Percentiles rank a stretch among this genome's conserved stretches.
Conservation (phyloP, 92 coral and sea anemone genomes). For the Phenganax stokvisi region DNA sequence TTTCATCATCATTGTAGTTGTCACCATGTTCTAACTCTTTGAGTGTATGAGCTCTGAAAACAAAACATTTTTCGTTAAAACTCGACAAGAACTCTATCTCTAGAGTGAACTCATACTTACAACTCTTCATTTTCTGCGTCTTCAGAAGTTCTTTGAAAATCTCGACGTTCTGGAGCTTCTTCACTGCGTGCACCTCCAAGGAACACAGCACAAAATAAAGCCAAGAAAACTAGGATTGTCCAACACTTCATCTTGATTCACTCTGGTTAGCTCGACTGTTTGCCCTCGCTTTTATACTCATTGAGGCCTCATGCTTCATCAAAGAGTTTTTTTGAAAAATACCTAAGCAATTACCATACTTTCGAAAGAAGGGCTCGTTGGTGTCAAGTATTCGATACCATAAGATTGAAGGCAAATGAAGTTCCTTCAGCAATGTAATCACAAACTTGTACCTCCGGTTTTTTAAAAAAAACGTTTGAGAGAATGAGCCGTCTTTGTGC, state of each 20-base stretch:
- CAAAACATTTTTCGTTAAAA: background rate
- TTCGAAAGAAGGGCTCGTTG: too few relatives aligned
- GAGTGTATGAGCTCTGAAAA: slow-evolving; percentile 2
- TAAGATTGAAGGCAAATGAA: too few relatives aligned
- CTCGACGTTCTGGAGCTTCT: background rate
- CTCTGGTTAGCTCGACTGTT: background rate
- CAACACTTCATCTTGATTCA: slow-evolving; percentile 3
- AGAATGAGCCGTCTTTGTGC: too few relatives aligned
- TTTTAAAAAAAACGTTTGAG: too few relatives aligned
- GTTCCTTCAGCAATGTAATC: too few relatives aligned
- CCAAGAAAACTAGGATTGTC: background rate
- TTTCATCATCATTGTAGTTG: background rate
- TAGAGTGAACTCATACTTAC: background rate
- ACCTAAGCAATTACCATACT: too few relatives aligned
- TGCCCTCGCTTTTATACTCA: background rate
- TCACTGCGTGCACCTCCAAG: background rate
- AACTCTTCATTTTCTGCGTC: background rate
- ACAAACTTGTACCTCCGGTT: too few relatives aligned
- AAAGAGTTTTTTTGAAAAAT: too few relatives aligned
- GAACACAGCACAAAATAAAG: background rate
- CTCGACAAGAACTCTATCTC: background rate
- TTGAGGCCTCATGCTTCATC: too few relatives aligned
- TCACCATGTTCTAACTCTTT: background rate
- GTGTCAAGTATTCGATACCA: too few relatives aligned
- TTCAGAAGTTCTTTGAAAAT: background rate